These are phyloP conservation scores for Sturmia bella DNA, from an alignment of 2,888 invertebrate genomes.

Conservation along the genomic window DNA sequence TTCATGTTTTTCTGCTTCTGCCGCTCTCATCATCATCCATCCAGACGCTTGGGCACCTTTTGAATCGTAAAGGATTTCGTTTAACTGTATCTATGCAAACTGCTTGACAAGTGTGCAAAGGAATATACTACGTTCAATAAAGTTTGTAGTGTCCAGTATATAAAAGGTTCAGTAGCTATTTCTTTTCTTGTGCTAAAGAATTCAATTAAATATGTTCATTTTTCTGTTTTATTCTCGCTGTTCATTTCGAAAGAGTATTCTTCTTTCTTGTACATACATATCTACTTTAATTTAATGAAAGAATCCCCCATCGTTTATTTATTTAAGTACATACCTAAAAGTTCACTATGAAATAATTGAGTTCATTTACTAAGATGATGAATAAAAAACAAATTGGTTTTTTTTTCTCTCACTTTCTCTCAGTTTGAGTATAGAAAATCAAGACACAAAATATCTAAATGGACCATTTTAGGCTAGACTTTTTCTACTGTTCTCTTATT, in stretches of 20 bases:
- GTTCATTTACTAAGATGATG: slow-evolving; percentile 8
- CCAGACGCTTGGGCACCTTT: slow-evolving; percentile 64
- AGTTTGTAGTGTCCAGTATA: no score
- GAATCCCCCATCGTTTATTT: slow-evolving; percentile 62
- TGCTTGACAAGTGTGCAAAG: not conserved
- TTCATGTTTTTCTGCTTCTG: slow-evolving; percentile 64
- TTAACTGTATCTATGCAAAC: not conserved
- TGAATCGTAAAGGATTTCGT: slow-evolving; percentile 27
- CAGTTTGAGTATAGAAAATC: slow-evolving; percentile 21
- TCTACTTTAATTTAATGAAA: no score
- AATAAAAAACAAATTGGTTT: slow-evolving; percentile 8
- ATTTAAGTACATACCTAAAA: slow-evolving; percentile 63
- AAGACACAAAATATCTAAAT: slow-evolving; percentile 61
- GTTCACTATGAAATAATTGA: not conserved
- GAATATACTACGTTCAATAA: no score
- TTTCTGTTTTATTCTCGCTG: no score
- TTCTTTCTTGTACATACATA: not conserved
- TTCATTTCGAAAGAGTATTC: not conserved
- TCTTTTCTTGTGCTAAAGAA: slow-evolving; percentile 26
- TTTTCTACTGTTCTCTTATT: slow-evolving; percentile 29
- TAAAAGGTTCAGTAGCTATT: not conserved
- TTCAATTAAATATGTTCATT: slow-evolving; percentile 18
- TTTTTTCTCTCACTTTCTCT: slow-evolving; percentile 7
- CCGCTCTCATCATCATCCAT: slow-evolving; percentile 52
- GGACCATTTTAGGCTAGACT: slow-evolving; percentile 54